phyloP scores from a whole-genome alignment of 2,888 invertebrate genomes.

The Agrochola lychnidis region DNA sequence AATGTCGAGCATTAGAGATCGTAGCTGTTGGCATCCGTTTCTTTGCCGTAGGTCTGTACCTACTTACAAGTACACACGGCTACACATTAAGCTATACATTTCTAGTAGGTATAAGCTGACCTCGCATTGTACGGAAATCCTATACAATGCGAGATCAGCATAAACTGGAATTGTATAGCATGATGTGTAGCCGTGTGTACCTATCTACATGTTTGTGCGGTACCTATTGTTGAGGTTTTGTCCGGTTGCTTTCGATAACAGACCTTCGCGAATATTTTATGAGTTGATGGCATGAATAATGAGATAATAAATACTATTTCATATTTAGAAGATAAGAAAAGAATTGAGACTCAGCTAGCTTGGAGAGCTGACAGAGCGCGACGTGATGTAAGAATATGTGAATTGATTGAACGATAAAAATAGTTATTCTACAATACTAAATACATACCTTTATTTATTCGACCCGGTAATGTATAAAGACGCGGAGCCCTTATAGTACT shows the following conservation, averaged over 20 bases:
- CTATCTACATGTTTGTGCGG: neutral
- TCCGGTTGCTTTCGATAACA: no score
- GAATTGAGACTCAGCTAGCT: neutral
- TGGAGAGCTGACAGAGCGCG: neutral
- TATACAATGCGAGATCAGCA: no score
- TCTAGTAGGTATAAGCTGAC: no score
- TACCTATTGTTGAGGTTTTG: no score
- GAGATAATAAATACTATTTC: neutral
- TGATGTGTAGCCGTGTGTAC: no score
- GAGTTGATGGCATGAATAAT: neutral
- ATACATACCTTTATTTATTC: neutral
- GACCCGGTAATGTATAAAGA: neutral
- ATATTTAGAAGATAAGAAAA: neutral
- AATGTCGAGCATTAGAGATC: slow-evolving; percentile 33
- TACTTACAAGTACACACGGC: neutral
- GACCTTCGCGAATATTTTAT: neutral
- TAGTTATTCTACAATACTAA: neutral
- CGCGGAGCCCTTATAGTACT: no score
- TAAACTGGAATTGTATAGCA: no score
- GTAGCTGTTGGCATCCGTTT: slow-evolving; percentile 28
- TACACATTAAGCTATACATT: no score
- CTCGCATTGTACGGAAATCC: no score
- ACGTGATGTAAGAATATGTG: neutral
- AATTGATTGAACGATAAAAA: no score
- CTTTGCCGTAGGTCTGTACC: neutral